These are phyloP conservation scores for Daubentonia madagascariensis DNA, from an alignment of 2,113 vertebrate genomes.

Conservation along the genomic window DNA sequence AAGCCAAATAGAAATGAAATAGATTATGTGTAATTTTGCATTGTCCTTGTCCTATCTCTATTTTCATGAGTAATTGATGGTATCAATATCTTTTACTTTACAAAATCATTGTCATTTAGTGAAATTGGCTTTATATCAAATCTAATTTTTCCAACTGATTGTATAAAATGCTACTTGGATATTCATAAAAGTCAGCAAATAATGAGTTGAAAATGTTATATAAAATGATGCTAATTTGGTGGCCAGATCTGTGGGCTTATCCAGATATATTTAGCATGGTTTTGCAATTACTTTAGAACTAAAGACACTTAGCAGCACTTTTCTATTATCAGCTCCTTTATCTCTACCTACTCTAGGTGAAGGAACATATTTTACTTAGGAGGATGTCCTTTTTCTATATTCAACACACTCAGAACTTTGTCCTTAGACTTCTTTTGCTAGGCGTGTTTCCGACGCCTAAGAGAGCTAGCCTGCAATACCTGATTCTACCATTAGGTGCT, in stretches of 20 bases:
- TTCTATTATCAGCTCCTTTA: not conserved
- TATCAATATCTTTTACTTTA: conserved; percentile 43
- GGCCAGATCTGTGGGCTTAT: not conserved
- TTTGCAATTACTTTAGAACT: conserved; percentile 52
- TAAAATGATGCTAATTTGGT: conserved; percentile 24
- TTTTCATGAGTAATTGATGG: conserved; percentile 49
- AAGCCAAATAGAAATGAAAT: conserved; percentile 51
- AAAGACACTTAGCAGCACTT: not conserved
- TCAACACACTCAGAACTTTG: not conserved
- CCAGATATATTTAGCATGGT: not conserved
- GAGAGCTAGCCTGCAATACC: conserved; percentile 61
- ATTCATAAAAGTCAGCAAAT: not conserved
- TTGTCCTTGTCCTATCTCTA: not conserved
- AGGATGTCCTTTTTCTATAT: not conserved
- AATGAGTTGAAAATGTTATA: conserved; percentile 12
- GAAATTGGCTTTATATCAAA: conserved; percentile 54
- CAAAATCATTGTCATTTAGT: conserved; percentile 16
- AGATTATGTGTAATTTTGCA: not conserved
- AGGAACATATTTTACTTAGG: not conserved
- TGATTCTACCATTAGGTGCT: conserved; percentile 54
- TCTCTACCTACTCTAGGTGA: not conserved
- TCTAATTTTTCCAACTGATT: conserved; percentile 31
- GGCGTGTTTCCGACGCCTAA: not conserved
- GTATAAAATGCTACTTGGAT: conserved; percentile 32
- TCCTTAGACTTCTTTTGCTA: not conserved